phyloP scores from a whole-genome alignment of 2,797 vertebrate species.

The Oophaga sylvatica region DNA sequence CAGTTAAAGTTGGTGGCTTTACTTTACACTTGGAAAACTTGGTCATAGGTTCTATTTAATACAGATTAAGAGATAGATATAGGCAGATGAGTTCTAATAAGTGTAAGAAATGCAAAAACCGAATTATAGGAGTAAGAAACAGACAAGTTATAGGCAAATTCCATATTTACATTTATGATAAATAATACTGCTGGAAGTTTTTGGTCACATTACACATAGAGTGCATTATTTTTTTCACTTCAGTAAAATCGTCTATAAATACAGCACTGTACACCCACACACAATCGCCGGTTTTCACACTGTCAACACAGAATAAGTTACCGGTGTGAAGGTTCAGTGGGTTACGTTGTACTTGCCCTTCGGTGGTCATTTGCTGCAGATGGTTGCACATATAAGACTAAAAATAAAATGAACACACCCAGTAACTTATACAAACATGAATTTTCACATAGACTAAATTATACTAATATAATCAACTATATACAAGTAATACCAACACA shows the following conservation, averaged over 20 bases:
- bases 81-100: no score
- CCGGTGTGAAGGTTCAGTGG: background rate
- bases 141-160: no score
- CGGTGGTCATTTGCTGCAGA: background rate
- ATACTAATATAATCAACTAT: background rate
- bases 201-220: no score
- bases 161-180: no score
- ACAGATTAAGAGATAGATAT: no score
- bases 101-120: no score
- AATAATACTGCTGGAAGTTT: no score
- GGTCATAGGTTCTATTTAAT: no score
- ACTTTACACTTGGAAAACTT: no score
- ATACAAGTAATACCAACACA: no score
- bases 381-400: background rate
- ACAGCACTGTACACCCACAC: background rate
- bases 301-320: background rate
- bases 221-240: background rate
- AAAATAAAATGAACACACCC: background rate
- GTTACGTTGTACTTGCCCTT: background rate
- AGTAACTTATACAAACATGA: background rate
- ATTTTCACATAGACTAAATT: background rate
- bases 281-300: background rate
- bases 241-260: background rate
- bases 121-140: no score
- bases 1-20: no score